Percentiles rank a stretch among this genome's conserved stretches.
These are phyloP conservation scores for Hypolimnas misippus DNA, from an alignment of 2,888 invertebrate species.

Conservation along the genomic window DNA sequence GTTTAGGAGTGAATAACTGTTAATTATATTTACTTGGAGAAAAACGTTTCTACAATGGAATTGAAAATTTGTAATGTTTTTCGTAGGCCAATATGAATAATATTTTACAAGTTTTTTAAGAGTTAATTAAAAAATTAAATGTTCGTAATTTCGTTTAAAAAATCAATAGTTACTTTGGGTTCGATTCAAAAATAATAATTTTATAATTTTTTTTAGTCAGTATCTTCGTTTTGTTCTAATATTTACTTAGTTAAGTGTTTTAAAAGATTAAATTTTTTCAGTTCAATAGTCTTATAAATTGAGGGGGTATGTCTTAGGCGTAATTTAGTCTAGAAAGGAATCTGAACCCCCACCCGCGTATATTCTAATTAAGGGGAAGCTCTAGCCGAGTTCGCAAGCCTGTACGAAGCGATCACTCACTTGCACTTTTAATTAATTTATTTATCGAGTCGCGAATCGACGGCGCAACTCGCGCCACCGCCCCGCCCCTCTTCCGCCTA, in stretches of 20 bases:
- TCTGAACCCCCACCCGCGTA: conserved; percentile 58
- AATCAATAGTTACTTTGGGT: too few species aligned
- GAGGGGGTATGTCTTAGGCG: neutral
- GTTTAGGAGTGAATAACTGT: neutral
- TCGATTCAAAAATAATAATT: too few species aligned
- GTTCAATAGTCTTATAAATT: neutral
- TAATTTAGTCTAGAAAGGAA: conserved; percentile 55
- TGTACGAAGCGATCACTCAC: conserved; percentile 81
- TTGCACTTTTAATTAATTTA: conserved; percentile 85
- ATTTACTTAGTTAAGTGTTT: neutral
- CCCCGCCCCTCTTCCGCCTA: conserved; percentile 69
- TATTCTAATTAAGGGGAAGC: conserved; percentile 78
- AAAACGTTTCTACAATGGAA: neutral
- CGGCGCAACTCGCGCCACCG: conserved; percentile 80
- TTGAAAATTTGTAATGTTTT: neutral
- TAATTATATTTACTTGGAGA: neutral
- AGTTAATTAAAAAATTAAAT: neutral
- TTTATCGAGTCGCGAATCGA: conserved; percentile 83
- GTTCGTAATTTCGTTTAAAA: too few species aligned
- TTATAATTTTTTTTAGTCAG: too few species aligned
- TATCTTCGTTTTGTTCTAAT: neutral
- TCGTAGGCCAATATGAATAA: neutral
- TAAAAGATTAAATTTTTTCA: neutral
- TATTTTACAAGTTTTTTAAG: neutral
- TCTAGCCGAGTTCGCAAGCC: conserved; percentile 68